Evolutionary conservation across 2,113 vertebrate genomes (phyloP), one percentile per base, ranked within the genome.

Genomic region (Dromaius novaehollandiae): DNA sequence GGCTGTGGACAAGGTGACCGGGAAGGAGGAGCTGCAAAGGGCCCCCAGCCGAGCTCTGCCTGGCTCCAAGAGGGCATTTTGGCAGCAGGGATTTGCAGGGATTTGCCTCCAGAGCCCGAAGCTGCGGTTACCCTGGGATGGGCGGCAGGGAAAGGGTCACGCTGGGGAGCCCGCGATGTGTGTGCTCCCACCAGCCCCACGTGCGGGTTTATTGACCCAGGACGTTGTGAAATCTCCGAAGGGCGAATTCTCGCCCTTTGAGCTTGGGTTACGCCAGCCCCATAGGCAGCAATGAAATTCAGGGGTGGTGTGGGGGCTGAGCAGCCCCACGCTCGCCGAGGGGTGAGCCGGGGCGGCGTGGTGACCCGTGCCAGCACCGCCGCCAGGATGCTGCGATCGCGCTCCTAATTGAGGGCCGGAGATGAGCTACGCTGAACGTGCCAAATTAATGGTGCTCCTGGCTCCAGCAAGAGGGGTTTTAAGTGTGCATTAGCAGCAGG

Each of bases 211-310:
- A 89, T 94, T 0, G 34, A 89, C 40, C 82, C 85, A 48, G 66
- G 25, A 55, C 7, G 2, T 77, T 80, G 38, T 50, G 82, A 88
- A 95, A 92, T 32, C 86, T 26, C 32, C 79, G 82, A 65, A 94
- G 90, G 88, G 53, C 68, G 77, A 86, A 82, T n/a, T 53, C 44
- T 22, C 0, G 2, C 30, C 53, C 73, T 86, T 28, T 66, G 82
- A 58, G 26, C 6, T 2, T 9, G 40, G 26, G 4, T 83, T 34
- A 11, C 0, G 0, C 53, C 0, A 2, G 16, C 4, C 38, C 24
- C 6, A 3, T 8, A 4, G 38, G 18, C 1, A 11, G 28, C 6
- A 13, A 30, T 30, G 18, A 15, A 70, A 42, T 13, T 11, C 26
- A 4, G 58, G 38, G 20, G 16, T 19, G 4, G 4, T 14, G 71